Evolutionary conservation across 2,888 invertebrate species (phyloP).

Genomic region (Xylocampa areola): DNA sequence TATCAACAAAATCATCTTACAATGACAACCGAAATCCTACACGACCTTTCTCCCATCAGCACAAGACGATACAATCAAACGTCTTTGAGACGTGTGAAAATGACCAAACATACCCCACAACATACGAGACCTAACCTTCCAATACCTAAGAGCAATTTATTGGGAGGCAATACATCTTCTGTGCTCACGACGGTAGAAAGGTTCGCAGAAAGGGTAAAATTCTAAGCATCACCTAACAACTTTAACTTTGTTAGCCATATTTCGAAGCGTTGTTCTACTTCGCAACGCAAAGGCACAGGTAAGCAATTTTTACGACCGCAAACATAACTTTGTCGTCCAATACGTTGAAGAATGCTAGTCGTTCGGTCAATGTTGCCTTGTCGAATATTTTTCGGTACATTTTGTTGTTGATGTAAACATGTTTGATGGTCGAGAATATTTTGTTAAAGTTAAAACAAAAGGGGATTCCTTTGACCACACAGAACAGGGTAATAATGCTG

Average conservation of each 20-base stretch:
- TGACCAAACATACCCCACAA: constrained; percentile 56
- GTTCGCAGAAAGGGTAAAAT: constrained; percentile 64
- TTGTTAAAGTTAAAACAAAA: constrained; percentile 36
- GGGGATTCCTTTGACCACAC: constrained; percentile 20
- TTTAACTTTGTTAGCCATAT: constrained; percentile 55
- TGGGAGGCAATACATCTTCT: constrained; percentile 59
- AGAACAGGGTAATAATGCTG: not conserved
- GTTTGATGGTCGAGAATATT: constrained; percentile 43
- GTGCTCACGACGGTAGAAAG: constrained; percentile 50
- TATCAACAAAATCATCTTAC: constrained; percentile 9
- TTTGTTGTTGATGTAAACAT: constrained; percentile 58
- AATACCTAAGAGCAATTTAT: constrained; percentile 64
- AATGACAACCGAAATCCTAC: constrained; percentile 3
- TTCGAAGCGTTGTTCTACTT: constrained; percentile 35
- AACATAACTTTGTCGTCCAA: constrained; percentile 59
- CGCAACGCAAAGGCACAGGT: constrained; percentile 35
- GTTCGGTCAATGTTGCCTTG: constrained; percentile 64
- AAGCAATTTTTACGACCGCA: constrained; percentile 45
- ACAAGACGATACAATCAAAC: constrained; percentile 26
- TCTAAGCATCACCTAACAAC: constrained; percentile 57
- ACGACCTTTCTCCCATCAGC: not conserved
- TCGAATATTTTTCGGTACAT: constrained; percentile 60
- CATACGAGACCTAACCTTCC: constrained; percentile 52
- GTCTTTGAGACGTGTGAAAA: constrained; percentile 47
- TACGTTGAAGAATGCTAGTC: constrained; percentile 64